Conservation (phyloP, 2,888 invertebrate species). For the Tipula helvola region DNA sequence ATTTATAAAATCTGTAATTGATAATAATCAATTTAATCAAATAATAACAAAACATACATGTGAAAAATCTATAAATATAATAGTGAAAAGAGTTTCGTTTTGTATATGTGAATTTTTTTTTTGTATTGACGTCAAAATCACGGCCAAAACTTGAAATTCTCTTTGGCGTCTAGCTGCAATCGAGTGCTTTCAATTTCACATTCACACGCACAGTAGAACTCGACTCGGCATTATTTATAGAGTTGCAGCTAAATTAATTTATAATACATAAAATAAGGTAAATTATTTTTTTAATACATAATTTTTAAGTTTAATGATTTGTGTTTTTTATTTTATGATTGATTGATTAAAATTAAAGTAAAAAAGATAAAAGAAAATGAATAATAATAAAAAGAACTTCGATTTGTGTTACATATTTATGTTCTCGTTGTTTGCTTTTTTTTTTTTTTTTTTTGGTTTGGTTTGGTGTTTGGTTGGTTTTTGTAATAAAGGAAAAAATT, state of each 20-base stretch:
- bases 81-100: not conserved
- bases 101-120: not conserved
- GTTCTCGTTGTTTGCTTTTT: not conserved
- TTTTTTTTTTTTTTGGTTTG: not conserved
- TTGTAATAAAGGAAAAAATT: not conserved
- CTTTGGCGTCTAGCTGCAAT: not conserved
- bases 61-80: not conserved
- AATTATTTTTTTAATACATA: not conserved
- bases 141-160: not conserved
- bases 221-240: not conserved
- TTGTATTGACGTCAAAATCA: not conserved
- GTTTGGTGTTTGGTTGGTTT: not conserved
- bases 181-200: not conserved
- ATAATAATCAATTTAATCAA: not conserved
- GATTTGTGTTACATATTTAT: not conserved
- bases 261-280: not conserved
- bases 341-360: not conserved
- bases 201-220: not conserved
- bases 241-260: not conserved
- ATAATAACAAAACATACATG: not conserved
- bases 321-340: not conserved
- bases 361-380: not conserved
- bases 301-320: not conserved
- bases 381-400: not conserved
- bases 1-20: not conserved